These are phyloP conservation scores for Spisula subtruncata DNA, from an alignment of 2,888 invertebrate species.

Conservation along the genomic window DNA sequence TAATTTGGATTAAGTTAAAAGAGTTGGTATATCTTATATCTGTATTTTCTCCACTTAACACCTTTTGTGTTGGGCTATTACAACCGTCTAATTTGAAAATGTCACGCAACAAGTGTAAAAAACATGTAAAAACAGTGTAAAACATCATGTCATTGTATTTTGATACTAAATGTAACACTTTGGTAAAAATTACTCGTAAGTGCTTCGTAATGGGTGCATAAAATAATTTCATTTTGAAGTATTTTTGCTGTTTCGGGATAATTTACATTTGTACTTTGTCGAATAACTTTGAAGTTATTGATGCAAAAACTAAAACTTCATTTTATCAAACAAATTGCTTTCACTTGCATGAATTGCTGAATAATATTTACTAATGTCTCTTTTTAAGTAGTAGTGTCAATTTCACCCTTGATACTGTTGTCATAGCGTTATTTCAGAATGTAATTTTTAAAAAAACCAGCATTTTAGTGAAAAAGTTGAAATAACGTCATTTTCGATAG, in stretches of 20 bases:
- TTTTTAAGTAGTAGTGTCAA: neutral
- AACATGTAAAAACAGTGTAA: neutral
- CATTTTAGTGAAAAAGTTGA: neutral
- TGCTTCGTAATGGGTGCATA: neutral
- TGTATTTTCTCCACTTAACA: neutral
- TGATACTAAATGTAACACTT: neutral
- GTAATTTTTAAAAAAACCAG: neutral
- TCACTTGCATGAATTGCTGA: slow-evolving; percentile 5
- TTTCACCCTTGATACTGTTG: no score
- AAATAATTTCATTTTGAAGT: slow-evolving; percentile 1
- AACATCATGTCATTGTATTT: neutral
- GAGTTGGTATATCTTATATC: slow-evolving; percentile 7
- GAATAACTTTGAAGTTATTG: slow-evolving; percentile 1
- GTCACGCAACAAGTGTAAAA: slow-evolving; percentile 23
- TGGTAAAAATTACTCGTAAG: neutral
- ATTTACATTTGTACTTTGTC: no score
- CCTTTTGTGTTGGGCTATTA: neutral
- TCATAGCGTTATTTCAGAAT: neutral
- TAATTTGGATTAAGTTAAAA: neutral
- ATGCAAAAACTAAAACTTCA: neutral
- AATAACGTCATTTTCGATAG: no score
- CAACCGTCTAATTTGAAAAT: neutral
- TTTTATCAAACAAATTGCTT: neutral
- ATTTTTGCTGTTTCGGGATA: neutral
- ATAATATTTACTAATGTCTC: neutral